Base-by-base conservation (phyloP, 2,888 invertebrate genomes). In the Pterostichus niger region DNA sequence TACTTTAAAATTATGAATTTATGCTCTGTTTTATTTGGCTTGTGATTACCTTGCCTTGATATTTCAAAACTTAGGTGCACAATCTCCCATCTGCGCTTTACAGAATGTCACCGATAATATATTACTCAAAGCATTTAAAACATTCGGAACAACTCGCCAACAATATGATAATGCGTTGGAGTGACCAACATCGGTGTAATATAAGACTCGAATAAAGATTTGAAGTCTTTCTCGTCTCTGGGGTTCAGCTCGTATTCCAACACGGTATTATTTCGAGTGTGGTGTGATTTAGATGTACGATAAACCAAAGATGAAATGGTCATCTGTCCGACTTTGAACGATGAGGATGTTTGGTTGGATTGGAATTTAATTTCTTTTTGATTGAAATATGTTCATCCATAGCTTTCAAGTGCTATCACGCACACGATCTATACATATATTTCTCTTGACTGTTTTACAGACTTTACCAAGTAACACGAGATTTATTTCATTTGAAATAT, bases 291-390 rank as follows among this genome's bases (percentile, higher is more conserved):
- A 71, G 46, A 71, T 11, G 71, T 10, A 17, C 71, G 71, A 71
- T 71, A 71, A 71, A 49, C 46, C 44, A 15, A 77, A 54, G 56
- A 56, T 40, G 52, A 77, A 77, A 54, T 56, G 40, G 40, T 24
- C 56, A 77, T 77, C n/a, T 77, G 76, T 77, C 76, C 35, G 54
- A 77, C 76, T 31, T 77, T 77, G 76, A 77, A 77, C 76, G 76
- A 77, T 77, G 76, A 77, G 76, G 52, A 77, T 77, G 76, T 77
- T 77, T n/a, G 15, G 35, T 13, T 33, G 54, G 56, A 77, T 77
- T 77, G 76, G 76, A 77, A 77, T 77, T 77, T 77, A 77, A 77
- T 77, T 77, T 77, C 76, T 54, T 77, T 77, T 54, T 77, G 54
- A 77, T 77, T 77, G 76, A 77, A 77, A 77, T 77, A 77, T 77